These are phyloP conservation scores for Albula goreensis DNA, from an alignment of 2,113 vertebrate genomes.

Conservation along the genomic window DNA sequence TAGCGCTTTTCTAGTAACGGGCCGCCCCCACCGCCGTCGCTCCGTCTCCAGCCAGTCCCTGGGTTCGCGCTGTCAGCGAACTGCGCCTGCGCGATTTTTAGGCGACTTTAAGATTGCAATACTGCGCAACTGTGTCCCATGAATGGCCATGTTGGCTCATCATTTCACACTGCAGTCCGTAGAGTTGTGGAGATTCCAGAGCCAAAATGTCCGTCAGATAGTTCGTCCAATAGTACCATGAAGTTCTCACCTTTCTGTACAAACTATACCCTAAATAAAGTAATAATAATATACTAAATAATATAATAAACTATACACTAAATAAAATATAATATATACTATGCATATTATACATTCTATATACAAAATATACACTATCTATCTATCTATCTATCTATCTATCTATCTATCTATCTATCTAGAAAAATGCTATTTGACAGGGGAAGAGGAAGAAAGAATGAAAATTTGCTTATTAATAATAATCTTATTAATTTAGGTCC, in stretches of 20 bases:
- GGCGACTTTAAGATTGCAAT: not conserved
- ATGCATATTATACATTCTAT: too few relatives aligned
- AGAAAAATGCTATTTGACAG: too few relatives aligned
- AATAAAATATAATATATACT: too few relatives aligned
- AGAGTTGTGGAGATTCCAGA: not conserved
- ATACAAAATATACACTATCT: too few relatives aligned
- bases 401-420: too few relatives aligned
- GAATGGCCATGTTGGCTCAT: conserved; percentile 14
- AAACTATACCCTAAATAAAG: not conserved
- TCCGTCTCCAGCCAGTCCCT: conserved; percentile 13
- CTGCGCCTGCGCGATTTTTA: conserved; percentile 8
- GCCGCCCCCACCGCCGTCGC: conserved; percentile 18
- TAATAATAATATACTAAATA: too few relatives aligned
- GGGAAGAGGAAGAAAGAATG: too few relatives aligned
- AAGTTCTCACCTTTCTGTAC: not conserved
- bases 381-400: too few relatives aligned
- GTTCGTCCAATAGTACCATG: not conserved
- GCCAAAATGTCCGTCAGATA: conserved; percentile 18
- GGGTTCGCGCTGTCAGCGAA: conserved; percentile 19
- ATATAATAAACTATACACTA: too few relatives aligned
- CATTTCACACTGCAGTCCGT: not conserved
- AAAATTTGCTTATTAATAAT: too few relatives aligned
- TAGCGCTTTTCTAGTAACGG: conserved; percentile 23
- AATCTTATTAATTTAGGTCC: too few relatives aligned
- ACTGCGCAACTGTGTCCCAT: not conserved